Evolutionary conservation across 2,888 invertebrate genomes (phyloP).

Genomic region (Amorpha juglandis): DNA sequence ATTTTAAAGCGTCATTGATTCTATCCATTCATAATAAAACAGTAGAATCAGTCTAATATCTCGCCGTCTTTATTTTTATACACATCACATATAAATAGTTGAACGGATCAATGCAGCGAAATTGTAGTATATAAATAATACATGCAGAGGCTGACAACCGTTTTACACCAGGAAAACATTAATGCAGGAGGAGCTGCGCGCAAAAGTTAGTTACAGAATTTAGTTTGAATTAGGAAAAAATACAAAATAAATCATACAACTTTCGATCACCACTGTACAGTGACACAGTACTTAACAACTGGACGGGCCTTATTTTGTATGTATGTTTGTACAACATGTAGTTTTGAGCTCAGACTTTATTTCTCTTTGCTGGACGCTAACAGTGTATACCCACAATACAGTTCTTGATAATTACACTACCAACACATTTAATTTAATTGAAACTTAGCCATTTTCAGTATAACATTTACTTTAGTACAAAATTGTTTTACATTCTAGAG

Average conservation of each 20-base stretch:
- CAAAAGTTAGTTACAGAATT: too few species aligned
- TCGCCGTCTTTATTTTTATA: too few species aligned
- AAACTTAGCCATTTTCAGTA: not conserved
- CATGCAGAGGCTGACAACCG: too few species aligned
- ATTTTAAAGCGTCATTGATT: too few species aligned
- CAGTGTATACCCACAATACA: slow-evolving; percentile 28
- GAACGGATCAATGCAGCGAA: too few species aligned
- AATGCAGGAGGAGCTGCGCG: too few species aligned
- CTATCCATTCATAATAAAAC: too few species aligned
- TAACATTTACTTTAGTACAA: slow-evolving; percentile 2
- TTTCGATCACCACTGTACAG: slow-evolving; percentile 4
- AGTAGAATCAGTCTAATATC: too few species aligned
- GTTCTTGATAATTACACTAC: slow-evolving; percentile 12
- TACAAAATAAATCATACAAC: not conserved
- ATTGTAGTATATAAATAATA: too few species aligned
- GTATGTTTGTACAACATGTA: slow-evolving; percentile 48
- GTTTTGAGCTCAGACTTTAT: slow-evolving; percentile 43
- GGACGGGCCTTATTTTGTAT: slow-evolving; percentile 47
- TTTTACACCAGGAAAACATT: too few species aligned
- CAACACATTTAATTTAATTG: slow-evolving; percentile 22
- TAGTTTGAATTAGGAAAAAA: not conserved
- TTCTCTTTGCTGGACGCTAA: slow-evolving; percentile 38
- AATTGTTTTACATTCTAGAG: not conserved
- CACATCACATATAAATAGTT: too few species aligned
- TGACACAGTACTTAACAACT: slow-evolving; percentile 22